phyloP scores from a whole-genome alignment of 2,797 vertebrate species.

The Scolopax rusticola region DNA sequence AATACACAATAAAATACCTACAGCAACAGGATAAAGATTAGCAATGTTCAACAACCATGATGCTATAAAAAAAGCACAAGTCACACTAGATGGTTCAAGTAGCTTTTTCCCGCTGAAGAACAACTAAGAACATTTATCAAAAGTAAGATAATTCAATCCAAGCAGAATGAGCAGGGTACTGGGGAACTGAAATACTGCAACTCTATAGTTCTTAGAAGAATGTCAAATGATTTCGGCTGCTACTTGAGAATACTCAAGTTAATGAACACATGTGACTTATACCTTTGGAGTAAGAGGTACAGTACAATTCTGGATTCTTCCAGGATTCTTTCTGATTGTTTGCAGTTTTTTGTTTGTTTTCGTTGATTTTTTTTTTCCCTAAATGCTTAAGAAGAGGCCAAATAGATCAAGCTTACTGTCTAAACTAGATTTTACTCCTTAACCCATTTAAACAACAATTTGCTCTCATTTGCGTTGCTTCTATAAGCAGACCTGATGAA shows the following conservation, averaged over 20 bases:
- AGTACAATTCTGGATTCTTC: not conserved
- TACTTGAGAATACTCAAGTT: not conserved
- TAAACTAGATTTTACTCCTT: not conserved
- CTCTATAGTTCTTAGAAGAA: not conserved
- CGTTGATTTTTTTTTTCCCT: too few relatives aligned
- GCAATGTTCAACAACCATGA: accelerated
- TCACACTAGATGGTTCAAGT: accelerated
- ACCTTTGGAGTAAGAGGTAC: not conserved
- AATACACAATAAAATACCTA: not conserved
- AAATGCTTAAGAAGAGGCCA: not conserved
- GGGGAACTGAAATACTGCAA: accelerated
- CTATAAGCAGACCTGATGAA: not conserved
- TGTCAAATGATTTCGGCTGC: not conserved
- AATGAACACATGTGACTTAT: not conserved
- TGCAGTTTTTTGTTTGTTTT: too few relatives aligned
- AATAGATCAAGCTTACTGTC: not conserved
- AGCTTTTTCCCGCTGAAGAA: not conserved
- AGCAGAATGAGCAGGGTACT: accelerated
- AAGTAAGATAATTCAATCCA: accelerated
- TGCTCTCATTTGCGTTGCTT: not conserved
- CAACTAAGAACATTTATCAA: not conserved
- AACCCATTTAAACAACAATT: not conserved
- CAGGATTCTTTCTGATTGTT: not conserved
- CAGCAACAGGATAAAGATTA: not conserved
- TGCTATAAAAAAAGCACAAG: too few relatives aligned